Evolutionary conservation across 1,140 invertebrate species (phyloP).

Genomic region (Drosophila ogumai): DNA sequence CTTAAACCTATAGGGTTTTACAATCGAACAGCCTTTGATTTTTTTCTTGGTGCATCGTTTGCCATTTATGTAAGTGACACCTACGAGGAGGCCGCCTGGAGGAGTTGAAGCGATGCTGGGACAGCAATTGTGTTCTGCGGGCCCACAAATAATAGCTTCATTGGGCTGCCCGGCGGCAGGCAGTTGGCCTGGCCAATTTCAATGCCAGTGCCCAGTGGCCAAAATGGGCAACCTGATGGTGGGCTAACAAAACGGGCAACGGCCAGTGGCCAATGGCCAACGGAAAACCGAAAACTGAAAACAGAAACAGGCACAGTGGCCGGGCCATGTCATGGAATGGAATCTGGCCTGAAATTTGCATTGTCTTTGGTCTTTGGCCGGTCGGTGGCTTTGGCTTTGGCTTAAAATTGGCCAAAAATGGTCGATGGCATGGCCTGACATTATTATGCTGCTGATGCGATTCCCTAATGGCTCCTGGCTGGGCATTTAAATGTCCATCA

Average conservation of each 20-base stretch:
- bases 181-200: conserved; percentile 47
- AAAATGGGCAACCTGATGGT: conserved; percentile 50
- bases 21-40: neutral
- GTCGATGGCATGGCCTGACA: conserved; percentile 60
- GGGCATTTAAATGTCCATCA: conserved; percentile 76
- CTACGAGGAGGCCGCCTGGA: conserved; percentile 54
- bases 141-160: conserved; percentile 82
- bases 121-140: conserved; percentile 55
- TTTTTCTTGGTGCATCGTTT: conserved; percentile 29
- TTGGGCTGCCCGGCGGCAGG: conserved; percentile 45
- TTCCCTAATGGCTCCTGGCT: conserved; percentile 61
- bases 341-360: conserved; percentile 80
- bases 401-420: conserved; percentile 68
- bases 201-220: conserved; percentile 61
- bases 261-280: conserved; percentile 1
- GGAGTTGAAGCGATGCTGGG: conserved; percentile 30
- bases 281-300: conserved; percentile 18
- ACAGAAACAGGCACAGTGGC: conserved; percentile 27
- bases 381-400: conserved; percentile 33
- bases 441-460: conserved; percentile 61
- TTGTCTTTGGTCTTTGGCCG: conserved; percentile 49
- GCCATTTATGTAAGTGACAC: conserved; percentile 73
- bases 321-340: conserved; percentile 61
- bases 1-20: too few species aligned
- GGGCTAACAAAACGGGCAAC: conserved; percentile 5